Conservation (phyloP, 2,797 vertebrate species). For the Rhabdophis nuchalis region DNA sequence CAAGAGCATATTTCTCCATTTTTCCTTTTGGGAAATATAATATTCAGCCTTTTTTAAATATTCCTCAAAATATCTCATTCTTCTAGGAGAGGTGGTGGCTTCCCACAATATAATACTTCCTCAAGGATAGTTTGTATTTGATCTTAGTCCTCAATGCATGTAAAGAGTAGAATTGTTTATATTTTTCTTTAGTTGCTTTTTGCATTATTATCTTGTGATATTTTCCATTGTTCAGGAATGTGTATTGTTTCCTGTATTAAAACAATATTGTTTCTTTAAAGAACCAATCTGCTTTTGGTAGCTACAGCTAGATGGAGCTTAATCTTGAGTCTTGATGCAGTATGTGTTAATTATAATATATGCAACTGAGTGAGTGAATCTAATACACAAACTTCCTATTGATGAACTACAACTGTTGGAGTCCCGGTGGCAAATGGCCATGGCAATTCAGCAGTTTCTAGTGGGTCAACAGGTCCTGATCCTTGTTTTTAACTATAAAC, state of each 20-base stretch:
- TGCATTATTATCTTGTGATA: background rate
- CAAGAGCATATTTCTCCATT: too few species aligned
- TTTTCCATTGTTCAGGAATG: background rate
- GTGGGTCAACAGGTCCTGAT: background rate
- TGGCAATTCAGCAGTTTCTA: background rate
- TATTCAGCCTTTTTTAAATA: too few species aligned
- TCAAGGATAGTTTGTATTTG: background rate
- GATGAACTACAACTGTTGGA: background rate
- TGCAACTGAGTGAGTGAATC: too few species aligned
- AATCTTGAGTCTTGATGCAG: background rate
- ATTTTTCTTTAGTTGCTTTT: background rate
- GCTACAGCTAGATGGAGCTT: background rate
- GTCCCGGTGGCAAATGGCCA: background rate
- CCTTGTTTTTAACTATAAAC: background rate
- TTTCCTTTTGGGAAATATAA: too few species aligned
- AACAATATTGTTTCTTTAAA: background rate
- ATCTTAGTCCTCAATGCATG: background rate
- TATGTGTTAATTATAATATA: background rate
- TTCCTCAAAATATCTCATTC: too few species aligned
- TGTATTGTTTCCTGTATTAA: background rate
- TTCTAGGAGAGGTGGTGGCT: too few species aligned
- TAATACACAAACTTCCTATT: background rate
- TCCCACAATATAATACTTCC: background rate
- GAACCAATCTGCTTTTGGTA: background rate
- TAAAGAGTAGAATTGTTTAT: background rate